Percentiles rank a stretch among this genome's conserved stretches.
These are phyloP conservation scores for Cuculus canorus DNA, from an alignment of 2,797 vertebrate species.

Conservation along the genomic window DNA sequence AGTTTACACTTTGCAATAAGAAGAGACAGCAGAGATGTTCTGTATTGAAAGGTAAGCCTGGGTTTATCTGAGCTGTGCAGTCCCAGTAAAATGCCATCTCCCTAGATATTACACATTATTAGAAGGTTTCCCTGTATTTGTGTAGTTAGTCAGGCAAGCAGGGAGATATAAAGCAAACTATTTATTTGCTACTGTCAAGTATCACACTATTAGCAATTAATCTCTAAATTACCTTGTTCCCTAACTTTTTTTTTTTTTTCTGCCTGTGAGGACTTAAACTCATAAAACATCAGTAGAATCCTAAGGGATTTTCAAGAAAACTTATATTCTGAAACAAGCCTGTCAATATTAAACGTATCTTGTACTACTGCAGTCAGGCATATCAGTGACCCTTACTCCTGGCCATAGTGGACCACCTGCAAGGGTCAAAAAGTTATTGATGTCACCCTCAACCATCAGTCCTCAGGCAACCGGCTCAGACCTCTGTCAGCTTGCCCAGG, in stretches of 20 bases:
- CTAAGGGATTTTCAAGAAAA: neutral
- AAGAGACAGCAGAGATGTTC: neutral
- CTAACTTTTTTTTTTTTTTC: neutral
- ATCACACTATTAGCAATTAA: slow-evolving; percentile 11
- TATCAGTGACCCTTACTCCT: neutral
- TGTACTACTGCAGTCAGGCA: neutral
- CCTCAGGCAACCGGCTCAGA: neutral
- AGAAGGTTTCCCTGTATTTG: neutral
- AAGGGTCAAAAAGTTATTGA: neutral
- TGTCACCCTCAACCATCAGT: neutral
- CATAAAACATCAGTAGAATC: neutral
- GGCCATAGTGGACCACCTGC: neutral
- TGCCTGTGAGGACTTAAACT: neutral
- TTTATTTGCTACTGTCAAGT: slow-evolving; percentile 18
- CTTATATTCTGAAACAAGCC: neutral
- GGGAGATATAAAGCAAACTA: slow-evolving; percentile 23
- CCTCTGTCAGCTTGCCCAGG: neutral
- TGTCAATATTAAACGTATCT: neutral
- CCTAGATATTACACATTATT: slow-evolving; percentile 9
- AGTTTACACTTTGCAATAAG: neutral
- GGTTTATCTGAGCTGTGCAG: neutral
- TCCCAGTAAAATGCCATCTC: slow-evolving; percentile 7
- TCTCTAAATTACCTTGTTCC: slow-evolving; percentile 25
- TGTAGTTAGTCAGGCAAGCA: slow-evolving; percentile 20
- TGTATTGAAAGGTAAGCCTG: neutral